Evolutionary conservation across 2,888 invertebrate species (phyloP), one percentile per base, ranked within the genome.

Genomic region (Cerceris rybyensis): DNA sequence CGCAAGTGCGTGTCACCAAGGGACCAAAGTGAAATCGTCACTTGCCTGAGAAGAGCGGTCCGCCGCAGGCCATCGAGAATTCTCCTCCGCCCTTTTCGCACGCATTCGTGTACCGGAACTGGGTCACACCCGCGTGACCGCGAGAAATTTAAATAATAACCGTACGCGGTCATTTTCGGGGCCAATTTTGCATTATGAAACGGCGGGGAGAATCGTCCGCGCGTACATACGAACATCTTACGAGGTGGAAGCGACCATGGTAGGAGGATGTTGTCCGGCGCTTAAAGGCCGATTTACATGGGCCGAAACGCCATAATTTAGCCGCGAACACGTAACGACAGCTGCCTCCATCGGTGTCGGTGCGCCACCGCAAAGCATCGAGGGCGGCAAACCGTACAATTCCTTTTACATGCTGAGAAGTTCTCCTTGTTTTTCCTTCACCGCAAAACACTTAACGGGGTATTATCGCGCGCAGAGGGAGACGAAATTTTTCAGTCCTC

Each of bases 81-180:
- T 61, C 59, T 66, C 41, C 67, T 58, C 43, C 54, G 60, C 41
- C 65, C 54, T 70, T 71, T 65, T 69, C 59, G 46, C 64, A 28
- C 49, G 60, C 60, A 72, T 67, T 57, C 74, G 58, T 42, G 50
- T 39, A 43, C 54, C 75, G 81, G 82, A 88, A 88, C 80, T 86
- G 83, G 88, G 88, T 88, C 88, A 86, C 55, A 73, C 80, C 72
- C 57, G 75, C 60, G 81, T 55, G 73, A 77, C 81, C 78, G 79
- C 82, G 77, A 79, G 81, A 88, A 84, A 88, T 88, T 88, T 87
- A 84, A 85, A 85, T 88, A 87, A 87, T 85, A 83, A 86, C 86
- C 81, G 77, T 75, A 78, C 82, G 80, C 76, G 82, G 83, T 75
- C 85, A 82, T 85, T 88, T 86, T 87, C 84, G 82, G 78, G 66